A percentile compares a stretch with the other conserved stretches of the same genome.
These are phyloP conservation scores for Drosophila saltans DNA, from an alignment of 1,140 invertebrate species.

Conservation along the genomic window DNA sequence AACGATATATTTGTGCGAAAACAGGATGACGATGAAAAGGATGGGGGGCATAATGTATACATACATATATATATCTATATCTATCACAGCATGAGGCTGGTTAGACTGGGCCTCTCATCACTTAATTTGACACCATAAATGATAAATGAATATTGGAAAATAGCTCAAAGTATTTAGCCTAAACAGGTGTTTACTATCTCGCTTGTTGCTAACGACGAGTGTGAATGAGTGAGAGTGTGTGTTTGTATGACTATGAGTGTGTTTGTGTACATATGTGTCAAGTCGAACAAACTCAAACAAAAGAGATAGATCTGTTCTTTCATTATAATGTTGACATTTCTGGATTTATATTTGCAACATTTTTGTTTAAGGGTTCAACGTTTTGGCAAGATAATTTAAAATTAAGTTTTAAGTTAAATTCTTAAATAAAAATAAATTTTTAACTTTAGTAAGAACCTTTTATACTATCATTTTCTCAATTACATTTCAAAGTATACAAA, in stretches of 20 bases:
- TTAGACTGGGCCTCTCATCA: not conserved
- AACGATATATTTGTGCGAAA: not conserved
- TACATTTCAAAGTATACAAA: not conserved
- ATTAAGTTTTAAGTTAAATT: no score
- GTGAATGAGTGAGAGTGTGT: not conserved
- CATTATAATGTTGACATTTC: not conserved
- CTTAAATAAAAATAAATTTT: no score
- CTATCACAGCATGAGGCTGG: not conserved
- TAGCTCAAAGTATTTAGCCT: constrained; percentile 16
- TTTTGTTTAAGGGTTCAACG: not conserved
- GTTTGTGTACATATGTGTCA: not conserved
- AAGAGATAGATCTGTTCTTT: not conserved
- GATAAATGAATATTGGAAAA: constrained; percentile 26
- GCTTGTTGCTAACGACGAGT: not conserved
- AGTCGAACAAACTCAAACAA: constrained; percentile 3
- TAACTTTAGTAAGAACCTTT: no score
- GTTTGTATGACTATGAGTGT: not conserved
- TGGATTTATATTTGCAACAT: not conserved
- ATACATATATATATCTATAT: not conserved
- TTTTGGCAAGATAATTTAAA: not conserved
- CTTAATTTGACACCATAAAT: constrained; percentile 25
- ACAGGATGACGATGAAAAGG: not conserved
- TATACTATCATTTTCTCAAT: not conserved
- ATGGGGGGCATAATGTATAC: not conserved
- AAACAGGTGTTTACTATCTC: constrained; percentile 23